Conservation (phyloP, 2,797 vertebrate genomes). For the Semotilus atromaculatus region DNA sequence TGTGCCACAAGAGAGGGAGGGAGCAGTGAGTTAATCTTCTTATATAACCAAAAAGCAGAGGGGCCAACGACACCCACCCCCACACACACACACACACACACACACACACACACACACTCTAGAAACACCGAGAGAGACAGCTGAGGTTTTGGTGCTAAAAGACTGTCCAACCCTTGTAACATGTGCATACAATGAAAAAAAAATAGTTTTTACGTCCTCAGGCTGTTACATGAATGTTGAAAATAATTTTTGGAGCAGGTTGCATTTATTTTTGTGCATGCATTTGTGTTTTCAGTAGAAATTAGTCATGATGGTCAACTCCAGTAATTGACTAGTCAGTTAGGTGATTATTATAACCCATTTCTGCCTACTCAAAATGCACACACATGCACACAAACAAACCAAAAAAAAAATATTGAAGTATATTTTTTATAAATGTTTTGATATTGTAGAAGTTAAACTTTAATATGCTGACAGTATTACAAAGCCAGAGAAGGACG, state of each 20-base stretch:
- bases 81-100: not conserved
- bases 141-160: slow-evolving; percentile 27
- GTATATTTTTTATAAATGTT: too few species aligned
- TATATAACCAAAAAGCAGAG: slow-evolving; percentile 35
- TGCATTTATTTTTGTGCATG: not conserved
- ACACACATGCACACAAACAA: not conserved
- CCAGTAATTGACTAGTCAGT: not conserved
- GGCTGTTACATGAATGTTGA: not conserved
- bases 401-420: too few species aligned
- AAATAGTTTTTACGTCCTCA: not conserved
- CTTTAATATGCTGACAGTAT: not conserved
- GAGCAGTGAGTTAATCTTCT: slow-evolving; percentile 34
- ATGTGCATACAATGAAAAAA: slow-evolving; percentile 1
- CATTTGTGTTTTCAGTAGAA: not conserved
- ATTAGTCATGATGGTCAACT: not conserved
- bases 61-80: not conserved
- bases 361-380: not conserved
- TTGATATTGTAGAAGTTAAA: not conserved
- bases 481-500: too few species aligned
- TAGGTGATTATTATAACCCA: not conserved
- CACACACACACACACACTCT: not conserved
- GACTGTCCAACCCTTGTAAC: slow-evolving; percentile 3
- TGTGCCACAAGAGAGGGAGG: not conserved
- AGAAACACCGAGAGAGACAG: slow-evolving; percentile 28
- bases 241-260: not conserved